Base-by-base conservation (phyloP, 2,113 vertebrate species). In the Conger conger region DNA sequence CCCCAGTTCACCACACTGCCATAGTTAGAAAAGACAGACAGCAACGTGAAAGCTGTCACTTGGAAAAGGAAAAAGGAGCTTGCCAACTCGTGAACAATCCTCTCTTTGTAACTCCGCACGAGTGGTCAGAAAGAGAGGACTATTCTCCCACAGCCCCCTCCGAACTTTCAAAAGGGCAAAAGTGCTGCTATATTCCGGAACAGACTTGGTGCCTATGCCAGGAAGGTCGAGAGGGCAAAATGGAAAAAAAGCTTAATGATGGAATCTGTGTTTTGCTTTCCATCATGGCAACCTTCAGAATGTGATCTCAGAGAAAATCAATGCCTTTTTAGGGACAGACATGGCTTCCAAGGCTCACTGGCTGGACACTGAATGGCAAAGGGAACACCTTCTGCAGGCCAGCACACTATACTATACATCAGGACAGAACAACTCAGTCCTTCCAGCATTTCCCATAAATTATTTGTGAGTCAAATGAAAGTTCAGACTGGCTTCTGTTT, bases 91-190 rank as follows among this genome's bases (percentile, higher is more conserved):
- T 33, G n/a, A 73, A 73, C 68, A 73, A 73, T 73, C 68, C 68
- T 73, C n/a, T 73, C 68, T 73, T 73, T 73, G 33, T 73, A 33
- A 6, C 68, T 73, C 27, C 4, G n/a, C 23, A 33, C n/a, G 68
- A 73, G 68, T 33, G 68, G 27, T n/a, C 27, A 73, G 68, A 73
- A 33, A 73, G 68, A 73, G n/a, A 63, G 68, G 68, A 9, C 68
- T 33, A 33, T 73, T 73, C 68, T 73, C 68, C n/a, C n/a, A 33
- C 33, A 73, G 33, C 27, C 27, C 27, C 27, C 68, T n/a, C 20
- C 68, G 27, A 33, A 33, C 68, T 73, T 73, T 73, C 30, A 73
- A 73, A 73, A 73, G 68, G 68, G 68, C 68, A 73, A 73, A 73
- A 33, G 5, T 1, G 68, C 68, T 13, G 0, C 68, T 73, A 33